These are phyloP conservation scores for Hippocampus comes DNA, from an alignment of 2,113 vertebrate species.

Conservation along the genomic window DNA sequence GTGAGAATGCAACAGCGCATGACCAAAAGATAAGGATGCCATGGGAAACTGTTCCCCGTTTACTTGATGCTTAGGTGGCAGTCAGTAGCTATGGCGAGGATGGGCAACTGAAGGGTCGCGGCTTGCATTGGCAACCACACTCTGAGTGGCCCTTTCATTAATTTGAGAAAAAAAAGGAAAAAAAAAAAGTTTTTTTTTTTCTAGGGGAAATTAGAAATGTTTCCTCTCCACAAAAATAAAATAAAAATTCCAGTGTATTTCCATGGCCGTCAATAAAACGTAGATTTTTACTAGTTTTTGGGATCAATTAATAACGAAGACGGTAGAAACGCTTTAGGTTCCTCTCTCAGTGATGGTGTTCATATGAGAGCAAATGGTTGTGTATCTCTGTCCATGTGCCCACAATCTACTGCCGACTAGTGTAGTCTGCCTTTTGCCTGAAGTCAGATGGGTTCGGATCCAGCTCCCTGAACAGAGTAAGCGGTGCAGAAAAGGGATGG, in stretches of 20 bases:
- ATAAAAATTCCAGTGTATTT: too few species aligned
- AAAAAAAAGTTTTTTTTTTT: too few species aligned
- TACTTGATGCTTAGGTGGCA: conserved; percentile 15
- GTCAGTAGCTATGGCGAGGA: not conserved
- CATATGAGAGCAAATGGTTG: not conserved
- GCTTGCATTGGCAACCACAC: too few species aligned
- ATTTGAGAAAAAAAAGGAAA: too few species aligned
- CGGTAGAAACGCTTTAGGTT: not conserved
- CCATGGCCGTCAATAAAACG: too few species aligned
- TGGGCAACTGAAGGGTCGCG: too few species aligned
- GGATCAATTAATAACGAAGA: too few species aligned
- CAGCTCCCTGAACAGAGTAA: not conserved
- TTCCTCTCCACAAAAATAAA: too few species aligned
- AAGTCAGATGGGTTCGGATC: not conserved
- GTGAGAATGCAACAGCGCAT: conserved; percentile 54
- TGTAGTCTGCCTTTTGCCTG: not conserved
- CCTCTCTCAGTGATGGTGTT: not conserved
- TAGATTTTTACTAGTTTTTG: too few species aligned
- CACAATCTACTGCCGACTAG: not conserved
- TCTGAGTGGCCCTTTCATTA: too few species aligned
- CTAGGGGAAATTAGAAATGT: too few species aligned
- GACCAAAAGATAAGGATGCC: conserved; percentile 57
- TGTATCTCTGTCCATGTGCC: not conserved
- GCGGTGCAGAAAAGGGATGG: not conserved
- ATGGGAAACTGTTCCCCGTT: conserved; percentile 9